Percentiles rank a stretch among this genome's conserved stretches.
phyloP scores from a whole-genome alignment of 2,797 vertebrate species.

The Coluber constrictor region DNA sequence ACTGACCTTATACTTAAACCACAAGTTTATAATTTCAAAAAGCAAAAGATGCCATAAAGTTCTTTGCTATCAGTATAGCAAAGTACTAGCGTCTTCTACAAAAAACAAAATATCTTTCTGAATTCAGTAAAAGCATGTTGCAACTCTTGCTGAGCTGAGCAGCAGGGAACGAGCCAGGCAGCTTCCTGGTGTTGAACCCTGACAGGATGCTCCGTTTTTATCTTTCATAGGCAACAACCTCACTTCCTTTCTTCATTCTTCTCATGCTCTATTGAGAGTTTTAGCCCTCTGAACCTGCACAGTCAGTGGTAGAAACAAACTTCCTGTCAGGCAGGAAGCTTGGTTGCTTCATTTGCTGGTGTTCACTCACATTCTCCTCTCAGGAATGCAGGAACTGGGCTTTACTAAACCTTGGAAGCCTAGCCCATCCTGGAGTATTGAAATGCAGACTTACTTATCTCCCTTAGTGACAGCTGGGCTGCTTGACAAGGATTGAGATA shows the following conservation, averaged over 20 bases:
- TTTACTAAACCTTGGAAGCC: neutral
- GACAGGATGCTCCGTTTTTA: neutral
- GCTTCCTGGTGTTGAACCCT: neutral
- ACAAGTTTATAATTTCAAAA: neutral
- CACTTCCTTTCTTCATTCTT: neutral
- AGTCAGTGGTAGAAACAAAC: neutral
- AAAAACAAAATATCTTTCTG: neutral
- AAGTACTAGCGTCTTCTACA: neutral
- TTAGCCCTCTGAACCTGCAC: neutral
- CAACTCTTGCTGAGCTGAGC: neutral
- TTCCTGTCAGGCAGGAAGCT: constrained; percentile 28
- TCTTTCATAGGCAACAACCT: neutral
- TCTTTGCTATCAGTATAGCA: neutral
- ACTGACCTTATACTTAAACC: neutral
- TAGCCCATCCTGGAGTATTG: neutral
- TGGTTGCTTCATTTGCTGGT: neutral
- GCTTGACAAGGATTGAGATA: neutral
- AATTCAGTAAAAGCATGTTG: neutral
- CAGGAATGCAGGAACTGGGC: neutral
- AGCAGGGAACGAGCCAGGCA: neutral
- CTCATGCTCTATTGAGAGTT: neutral
- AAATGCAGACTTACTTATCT: neutral
- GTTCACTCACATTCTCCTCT: neutral
- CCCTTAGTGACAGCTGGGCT: neutral
- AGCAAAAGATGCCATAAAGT: neutral